Evolutionary conservation across 2,888 invertebrate species (phyloP), one percentile per base, ranked within the genome.

Genomic region (Tortrix viridana): DNA sequence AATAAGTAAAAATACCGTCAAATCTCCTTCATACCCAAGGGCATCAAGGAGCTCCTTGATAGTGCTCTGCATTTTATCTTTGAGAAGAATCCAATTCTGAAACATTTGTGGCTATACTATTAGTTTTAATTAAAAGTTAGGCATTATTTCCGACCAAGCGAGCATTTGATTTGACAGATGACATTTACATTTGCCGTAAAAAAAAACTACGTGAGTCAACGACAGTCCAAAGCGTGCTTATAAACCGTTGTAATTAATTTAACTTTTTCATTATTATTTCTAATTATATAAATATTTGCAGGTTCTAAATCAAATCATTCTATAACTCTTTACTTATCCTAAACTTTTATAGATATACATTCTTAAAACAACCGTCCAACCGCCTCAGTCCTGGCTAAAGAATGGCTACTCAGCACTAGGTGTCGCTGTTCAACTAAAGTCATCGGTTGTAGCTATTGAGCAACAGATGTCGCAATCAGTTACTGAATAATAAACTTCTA

Each of bases 1-100:
- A 55, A 47, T 9, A 14, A 41, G 52, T 41, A 20, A n/a, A 18
- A 14, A 23, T 23, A 48, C 32, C 2, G 6, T 32, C 2, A n/a
- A 46, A 50, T 56, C 4, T 32, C 16, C 23, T 19, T 16, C 79
- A 78, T 85, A 94, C 94, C 94, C 94, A 70, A 94, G 83, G 65
- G 91, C 86, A 71, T 94, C 93, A 66, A 94, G 82, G 63, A 94
- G 83, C 75, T 94, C 94, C 71, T 93, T 92, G 69, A 94, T 88
- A 43, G 86, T 89, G 71, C 81, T 84, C 78, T 90, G 88, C 92
- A 92, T 92, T 79, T 85, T 91, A 74, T 86, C 82, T 68, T 76
- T 81, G 50, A 81, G 79, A 71, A 83, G 71, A 72, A 86, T 79
- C 84, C 82, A 88, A 79, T 85, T 86, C 76, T 85, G 84, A 80